These are phyloP conservation scores for Stramonita haemastoma DNA, from an alignment of 2,888 invertebrate species.

Conservation along the genomic window DNA sequence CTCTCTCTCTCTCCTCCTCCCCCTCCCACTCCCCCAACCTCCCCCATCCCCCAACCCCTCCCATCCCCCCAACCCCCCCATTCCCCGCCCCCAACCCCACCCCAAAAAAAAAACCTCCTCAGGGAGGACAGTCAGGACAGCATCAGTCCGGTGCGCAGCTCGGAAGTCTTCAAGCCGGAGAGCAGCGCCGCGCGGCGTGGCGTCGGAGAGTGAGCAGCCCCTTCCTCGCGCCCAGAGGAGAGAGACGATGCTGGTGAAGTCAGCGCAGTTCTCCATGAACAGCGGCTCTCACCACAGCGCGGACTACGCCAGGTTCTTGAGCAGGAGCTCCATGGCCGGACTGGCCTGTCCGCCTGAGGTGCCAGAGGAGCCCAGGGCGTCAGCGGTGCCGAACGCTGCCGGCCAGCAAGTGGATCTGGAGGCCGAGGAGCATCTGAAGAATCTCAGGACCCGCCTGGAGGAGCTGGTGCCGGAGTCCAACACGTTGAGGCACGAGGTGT, in stretches of 20 bases:
- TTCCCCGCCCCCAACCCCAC: not conserved
- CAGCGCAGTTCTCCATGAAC: not conserved
- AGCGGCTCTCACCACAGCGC: not conserved
- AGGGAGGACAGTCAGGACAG: not conserved
- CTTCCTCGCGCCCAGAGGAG: too few relatives aligned
- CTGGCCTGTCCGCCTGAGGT: not conserved
- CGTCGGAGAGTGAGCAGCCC: too few relatives aligned
- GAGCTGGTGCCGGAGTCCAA: conserved; percentile 59
- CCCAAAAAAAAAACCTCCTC: not conserved
- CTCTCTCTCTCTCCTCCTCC: not conserved
- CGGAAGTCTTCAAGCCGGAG: too few relatives aligned
- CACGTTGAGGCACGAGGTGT: conserved; percentile 63
- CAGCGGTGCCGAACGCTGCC: not conserved
- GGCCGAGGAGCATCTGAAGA: conserved; percentile 55
- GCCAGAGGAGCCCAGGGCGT: not conserved
- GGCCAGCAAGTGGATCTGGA: conserved; percentile 57
- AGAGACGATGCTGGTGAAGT: not conserved
- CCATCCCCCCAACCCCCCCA: not conserved
- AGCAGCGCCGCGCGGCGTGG: too few relatives aligned
- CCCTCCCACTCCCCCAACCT: not conserved
- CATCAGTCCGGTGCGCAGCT: too few relatives aligned
- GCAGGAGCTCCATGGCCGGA: not conserved
- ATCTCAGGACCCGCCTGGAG: conserved; percentile 58
- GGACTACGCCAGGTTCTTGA: not conserved
- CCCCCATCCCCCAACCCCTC: not conserved